phyloP scores from a whole-genome alignment of 2,888 invertebrate genomes.

The Magallana nippona region DNA sequence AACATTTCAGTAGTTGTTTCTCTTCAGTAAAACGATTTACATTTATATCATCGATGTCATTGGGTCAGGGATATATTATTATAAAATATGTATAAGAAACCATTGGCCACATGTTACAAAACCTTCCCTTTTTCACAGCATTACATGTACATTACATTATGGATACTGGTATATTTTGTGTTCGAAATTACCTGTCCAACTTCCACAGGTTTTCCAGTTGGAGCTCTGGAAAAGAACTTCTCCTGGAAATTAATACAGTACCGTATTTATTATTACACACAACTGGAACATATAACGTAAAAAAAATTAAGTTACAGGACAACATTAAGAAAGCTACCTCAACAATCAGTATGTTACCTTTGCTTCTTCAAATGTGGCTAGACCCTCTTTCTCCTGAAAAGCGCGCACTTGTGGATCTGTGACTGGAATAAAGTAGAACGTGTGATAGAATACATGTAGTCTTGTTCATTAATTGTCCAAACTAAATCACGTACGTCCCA shows the following conservation, averaged over 20 bases:
- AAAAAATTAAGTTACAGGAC: too few species aligned
- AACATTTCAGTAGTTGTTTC: too few species aligned
- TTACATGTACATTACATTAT: neutral
- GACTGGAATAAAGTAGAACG: constrained; percentile 37
- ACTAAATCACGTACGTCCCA: too few species aligned
- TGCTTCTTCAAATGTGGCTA: constrained; percentile 53
- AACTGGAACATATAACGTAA: too few species aligned
- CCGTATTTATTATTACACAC: neutral
- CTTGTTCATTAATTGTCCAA: too few species aligned
- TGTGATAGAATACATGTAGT: too few species aligned
- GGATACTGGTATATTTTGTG: neutral
- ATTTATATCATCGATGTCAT: too few species aligned
- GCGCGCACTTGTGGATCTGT: constrained; percentile 51
- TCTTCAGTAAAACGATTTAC: too few species aligned
- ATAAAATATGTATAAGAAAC: too few species aligned
- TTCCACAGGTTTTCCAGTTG: constrained; percentile 42
- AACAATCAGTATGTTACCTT: constrained; percentile 40
- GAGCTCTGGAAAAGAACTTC: constrained; percentile 33
- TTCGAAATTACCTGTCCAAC: constrained; percentile 31
- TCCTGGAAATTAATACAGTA: neutral
- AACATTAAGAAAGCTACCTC: too few species aligned
- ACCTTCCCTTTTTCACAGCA: neutral
- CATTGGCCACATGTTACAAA: neutral
- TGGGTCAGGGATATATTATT: too few species aligned
- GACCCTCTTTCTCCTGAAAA: constrained; percentile 51